Evolutionary conservation across 2,113 vertebrate species (phyloP).

Genomic region (Macroglossus sobrinus): DNA sequence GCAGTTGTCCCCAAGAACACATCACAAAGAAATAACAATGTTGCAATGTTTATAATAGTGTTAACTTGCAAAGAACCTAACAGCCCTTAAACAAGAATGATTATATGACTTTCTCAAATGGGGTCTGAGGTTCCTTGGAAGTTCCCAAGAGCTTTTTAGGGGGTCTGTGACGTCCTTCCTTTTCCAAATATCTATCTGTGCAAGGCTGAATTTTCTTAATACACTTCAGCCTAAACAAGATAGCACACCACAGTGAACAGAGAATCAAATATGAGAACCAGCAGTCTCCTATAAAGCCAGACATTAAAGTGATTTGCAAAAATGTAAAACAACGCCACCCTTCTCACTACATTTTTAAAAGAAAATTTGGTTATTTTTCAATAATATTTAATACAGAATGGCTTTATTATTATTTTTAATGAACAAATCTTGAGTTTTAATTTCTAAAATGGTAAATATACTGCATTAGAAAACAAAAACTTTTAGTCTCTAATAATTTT

Average conservation of each 20-base stretch:
- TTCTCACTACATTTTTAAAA: not conserved
- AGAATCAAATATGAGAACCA: slow-evolving; percentile 1
- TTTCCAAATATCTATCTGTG: not conserved
- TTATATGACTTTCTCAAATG: not conserved
- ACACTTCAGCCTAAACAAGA: not conserved
- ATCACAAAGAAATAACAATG: not conserved
- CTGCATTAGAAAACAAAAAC: slow-evolving; percentile 22
- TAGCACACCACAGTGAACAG: not conserved
- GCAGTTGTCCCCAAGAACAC: not conserved
- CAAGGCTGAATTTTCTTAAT: not conserved
- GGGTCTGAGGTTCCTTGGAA: not conserved
- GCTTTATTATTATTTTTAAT: not conserved
- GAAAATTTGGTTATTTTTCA: not conserved
- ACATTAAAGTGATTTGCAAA: not conserved
- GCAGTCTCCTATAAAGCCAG: not conserved
- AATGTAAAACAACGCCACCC: not conserved
- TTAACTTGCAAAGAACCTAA: not conserved
- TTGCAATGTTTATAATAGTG: not conserved
- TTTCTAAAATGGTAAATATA: slow-evolving; percentile 37
- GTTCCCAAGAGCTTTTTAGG: not conserved
- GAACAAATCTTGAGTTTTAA: slow-evolving; percentile 16
- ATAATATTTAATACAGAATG: not conserved
- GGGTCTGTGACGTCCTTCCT: not conserved
- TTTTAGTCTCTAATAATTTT: not conserved
- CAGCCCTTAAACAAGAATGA: not conserved